Conservation (phyloP, 2,888 invertebrate genomes). For the Hermaeophaga mercurialis region DNA sequence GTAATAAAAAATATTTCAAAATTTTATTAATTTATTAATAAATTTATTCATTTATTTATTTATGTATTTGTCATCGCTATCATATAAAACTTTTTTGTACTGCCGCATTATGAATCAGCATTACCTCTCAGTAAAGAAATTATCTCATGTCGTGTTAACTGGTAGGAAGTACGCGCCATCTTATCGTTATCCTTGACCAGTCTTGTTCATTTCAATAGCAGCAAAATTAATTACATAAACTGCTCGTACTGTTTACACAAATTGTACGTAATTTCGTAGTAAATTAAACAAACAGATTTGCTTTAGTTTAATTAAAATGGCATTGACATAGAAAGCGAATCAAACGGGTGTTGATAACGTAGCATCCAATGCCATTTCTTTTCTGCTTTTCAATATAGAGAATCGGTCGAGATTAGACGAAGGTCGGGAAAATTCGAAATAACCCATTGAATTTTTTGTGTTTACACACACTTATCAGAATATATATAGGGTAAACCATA, state of each 20-base stretch:
- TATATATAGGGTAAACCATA: no score
- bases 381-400: background rate
- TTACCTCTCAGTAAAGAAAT: no score
- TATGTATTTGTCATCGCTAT: no score
- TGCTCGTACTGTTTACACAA: slow-evolving; percentile 6
- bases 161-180: background rate
- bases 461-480: no score
- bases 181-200: background rate
- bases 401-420: background rate
- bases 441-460: no score
- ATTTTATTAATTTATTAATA: no score
- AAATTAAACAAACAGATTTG: slow-evolving; percentile 7
- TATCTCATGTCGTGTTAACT: background rate
- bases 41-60: no score
- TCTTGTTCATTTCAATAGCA: background rate
- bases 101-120: no score
- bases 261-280: slow-evolving; percentile 6
- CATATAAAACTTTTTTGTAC: no score
- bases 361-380: background rate
- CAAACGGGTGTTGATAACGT: background rate
- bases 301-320: no score
- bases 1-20: no score
- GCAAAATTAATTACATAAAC: slow-evolving; percentile 11
- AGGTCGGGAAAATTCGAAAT: background rate
- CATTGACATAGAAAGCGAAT: background rate